These are phyloP conservation scores for Pterois miles DNA, from an alignment of 2,797 vertebrate genomes.

Conservation along the genomic window DNA sequence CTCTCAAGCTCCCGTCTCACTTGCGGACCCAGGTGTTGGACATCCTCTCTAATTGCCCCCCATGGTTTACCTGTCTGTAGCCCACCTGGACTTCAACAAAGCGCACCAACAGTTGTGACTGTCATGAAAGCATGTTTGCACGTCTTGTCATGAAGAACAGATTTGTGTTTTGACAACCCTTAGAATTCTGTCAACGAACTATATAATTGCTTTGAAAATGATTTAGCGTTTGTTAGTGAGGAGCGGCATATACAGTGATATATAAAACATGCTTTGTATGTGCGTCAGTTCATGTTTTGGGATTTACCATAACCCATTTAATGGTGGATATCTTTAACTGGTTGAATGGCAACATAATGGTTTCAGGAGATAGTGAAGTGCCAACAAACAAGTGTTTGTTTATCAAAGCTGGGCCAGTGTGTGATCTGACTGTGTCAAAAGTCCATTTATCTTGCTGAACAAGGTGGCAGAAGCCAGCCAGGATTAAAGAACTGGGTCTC, in stretches of 20 bases:
- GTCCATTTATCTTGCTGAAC: constrained; percentile 81
- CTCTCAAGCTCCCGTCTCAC: constrained; percentile 35
- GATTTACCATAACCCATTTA: not conserved
- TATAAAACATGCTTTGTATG: not conserved
- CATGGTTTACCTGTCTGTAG: constrained; percentile 43
- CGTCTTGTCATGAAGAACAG: constrained; percentile 25
- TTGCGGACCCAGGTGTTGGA: constrained; percentile 67
- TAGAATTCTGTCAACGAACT: constrained; percentile 12
- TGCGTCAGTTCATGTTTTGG: not conserved
- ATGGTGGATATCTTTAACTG: not conserved
- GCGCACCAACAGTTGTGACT: constrained; percentile 19
- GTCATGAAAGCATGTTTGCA: constrained; percentile 19
- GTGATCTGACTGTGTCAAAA: constrained; percentile 75
- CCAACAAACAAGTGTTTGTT: constrained; percentile 65
- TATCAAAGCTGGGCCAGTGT: constrained; percentile 53
- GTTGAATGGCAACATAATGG: not conserved
- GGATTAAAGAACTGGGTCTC: constrained; percentile 81
- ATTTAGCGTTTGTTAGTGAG: not conserved
- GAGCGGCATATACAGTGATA: not conserved
- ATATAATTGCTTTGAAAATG: constrained; percentile 24
- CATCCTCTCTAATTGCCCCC: constrained; percentile 60
- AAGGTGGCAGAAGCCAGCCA: constrained; percentile 71
- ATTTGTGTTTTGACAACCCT: constrained; percentile 43
- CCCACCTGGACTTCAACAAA: constrained; percentile 61
- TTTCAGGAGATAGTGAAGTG: constrained; percentile 32